phyloP scores from a whole-genome alignment of 1,140 invertebrate species.

The Neodiprion fabricii region DNA sequence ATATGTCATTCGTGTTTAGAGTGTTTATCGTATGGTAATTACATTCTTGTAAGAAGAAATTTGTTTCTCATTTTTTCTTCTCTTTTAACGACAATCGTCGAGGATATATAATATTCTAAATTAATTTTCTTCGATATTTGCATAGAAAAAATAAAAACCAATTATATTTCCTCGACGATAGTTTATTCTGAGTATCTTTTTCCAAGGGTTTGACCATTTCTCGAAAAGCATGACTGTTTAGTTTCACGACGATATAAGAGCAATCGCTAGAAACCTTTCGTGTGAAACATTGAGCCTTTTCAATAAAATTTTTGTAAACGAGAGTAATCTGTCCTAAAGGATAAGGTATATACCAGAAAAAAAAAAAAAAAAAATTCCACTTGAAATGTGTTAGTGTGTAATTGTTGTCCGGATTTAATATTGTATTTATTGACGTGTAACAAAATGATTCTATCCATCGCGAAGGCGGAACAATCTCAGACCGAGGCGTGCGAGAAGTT shows the following conservation, averaged over 20 bases:
- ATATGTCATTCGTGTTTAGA: conserved; percentile 14
- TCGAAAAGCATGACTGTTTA: conserved; percentile 19
- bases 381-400: too few relatives aligned
- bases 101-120: conserved; percentile 21
- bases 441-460: conserved; percentile 36
- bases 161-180: background rate
- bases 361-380: background rate
- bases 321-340: conserved; percentile 17
- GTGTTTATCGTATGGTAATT: background rate
- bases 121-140: conserved; percentile 28
- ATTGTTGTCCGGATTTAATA: too few relatives aligned
- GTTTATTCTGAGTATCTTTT: too few relatives aligned
- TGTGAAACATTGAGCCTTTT: conserved; percentile 51
- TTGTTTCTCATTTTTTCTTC: conserved; percentile 21
- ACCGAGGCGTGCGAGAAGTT: conserved; percentile 94
- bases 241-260: conserved; percentile 13
- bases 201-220: conserved; percentile 17
- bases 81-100: background rate
- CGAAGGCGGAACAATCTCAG: conserved; percentile 90
- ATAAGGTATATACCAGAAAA: background rate
- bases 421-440: too few relatives aligned
- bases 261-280: conserved; percentile 7
- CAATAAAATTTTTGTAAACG: conserved; percentile 13
- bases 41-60: conserved; percentile 21
- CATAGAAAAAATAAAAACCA: background rate